Conservation (phyloP, 2,113 vertebrate genomes). For the Marmota monax region DNA sequence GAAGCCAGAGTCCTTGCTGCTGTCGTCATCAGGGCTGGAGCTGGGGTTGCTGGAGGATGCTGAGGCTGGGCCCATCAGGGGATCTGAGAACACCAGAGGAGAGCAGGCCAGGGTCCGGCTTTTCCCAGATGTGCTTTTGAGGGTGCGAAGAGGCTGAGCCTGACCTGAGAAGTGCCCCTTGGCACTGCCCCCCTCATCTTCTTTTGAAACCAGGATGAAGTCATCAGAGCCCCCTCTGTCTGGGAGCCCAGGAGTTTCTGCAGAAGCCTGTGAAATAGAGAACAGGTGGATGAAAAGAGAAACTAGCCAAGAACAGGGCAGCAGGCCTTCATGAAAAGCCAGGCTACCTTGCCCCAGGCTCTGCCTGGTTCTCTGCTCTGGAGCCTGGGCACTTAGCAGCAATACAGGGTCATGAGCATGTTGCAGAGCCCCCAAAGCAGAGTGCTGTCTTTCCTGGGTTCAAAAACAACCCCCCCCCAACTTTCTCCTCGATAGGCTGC, state of each 20-base stretch:
- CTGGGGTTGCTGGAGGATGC: constrained; percentile 93
- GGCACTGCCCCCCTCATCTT: constrained; percentile 85
- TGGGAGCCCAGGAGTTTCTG: constrained; percentile 70
- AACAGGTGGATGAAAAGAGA: neutral
- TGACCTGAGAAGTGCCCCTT: constrained; percentile 41
- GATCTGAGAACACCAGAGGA: constrained; percentile 93
- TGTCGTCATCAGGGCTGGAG: constrained; percentile 95
- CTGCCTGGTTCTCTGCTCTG: too few species aligned
- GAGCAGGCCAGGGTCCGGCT: constrained; percentile 83
- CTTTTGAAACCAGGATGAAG: constrained; percentile 95
- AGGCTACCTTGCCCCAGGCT: neutral
- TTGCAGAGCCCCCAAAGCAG: neutral
- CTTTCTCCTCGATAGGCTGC: neutral
- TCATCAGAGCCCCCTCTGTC: constrained; percentile 92
- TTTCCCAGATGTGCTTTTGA: constrained; percentile 82
- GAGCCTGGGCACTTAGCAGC: neutral
- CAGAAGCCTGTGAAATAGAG: constrained; percentile 82
- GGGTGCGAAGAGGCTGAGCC: constrained; percentile 78
- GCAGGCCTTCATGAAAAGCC: accelerated
- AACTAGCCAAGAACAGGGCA: accelerated
- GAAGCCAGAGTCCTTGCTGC: constrained; percentile 99
- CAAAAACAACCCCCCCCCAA: neutral
- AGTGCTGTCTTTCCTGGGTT: neutral
- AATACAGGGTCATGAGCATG: accelerated
- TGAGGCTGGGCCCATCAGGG: constrained; percentile 90